phyloP scores from a whole-genome alignment of 53 echinoderm and acorn worm species.

The Pentamera pediparva region DNA sequence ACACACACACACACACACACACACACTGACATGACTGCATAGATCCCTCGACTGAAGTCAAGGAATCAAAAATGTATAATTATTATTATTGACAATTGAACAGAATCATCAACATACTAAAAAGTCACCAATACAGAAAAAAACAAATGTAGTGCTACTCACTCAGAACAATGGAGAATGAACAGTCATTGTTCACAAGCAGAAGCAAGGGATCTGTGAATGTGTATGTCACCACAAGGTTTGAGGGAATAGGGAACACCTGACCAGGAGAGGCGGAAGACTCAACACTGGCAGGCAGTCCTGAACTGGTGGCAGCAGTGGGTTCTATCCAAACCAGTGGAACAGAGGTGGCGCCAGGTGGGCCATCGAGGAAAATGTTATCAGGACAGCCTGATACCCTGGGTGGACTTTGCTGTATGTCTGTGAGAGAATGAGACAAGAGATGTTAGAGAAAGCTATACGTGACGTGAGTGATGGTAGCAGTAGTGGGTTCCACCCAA shows the following conservation, averaged over 20 bases:
- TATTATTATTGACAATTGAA: no score
- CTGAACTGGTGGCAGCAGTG: constrained; percentile 17
- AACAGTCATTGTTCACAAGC: background rate
- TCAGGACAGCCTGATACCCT: background rate
- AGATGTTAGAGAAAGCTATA: no score
- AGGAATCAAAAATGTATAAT: no score
- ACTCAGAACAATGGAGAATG: constrained; percentile 1
- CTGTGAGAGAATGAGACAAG: background rate
- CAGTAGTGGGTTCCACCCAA: no score
- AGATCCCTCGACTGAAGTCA: no score
- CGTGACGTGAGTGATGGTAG: no score
- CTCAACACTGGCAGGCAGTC: background rate
- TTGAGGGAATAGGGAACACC: background rate
- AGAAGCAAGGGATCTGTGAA: constrained; percentile 13
- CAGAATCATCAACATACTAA: no score
- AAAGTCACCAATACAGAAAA: no score
- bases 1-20: no score
- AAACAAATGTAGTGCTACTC: no score
- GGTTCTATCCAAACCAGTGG: constrained; percentile 12
- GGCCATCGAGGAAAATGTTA: background rate
- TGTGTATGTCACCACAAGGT: background rate
- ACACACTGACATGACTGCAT: no score
- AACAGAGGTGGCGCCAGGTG: constrained; percentile 1
- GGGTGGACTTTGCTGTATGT: constrained; percentile 4
- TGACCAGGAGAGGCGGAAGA: background rate